Base-by-base conservation (phyloP, 2,888 invertebrate species). In the Sminthurinus aureus region DNA sequence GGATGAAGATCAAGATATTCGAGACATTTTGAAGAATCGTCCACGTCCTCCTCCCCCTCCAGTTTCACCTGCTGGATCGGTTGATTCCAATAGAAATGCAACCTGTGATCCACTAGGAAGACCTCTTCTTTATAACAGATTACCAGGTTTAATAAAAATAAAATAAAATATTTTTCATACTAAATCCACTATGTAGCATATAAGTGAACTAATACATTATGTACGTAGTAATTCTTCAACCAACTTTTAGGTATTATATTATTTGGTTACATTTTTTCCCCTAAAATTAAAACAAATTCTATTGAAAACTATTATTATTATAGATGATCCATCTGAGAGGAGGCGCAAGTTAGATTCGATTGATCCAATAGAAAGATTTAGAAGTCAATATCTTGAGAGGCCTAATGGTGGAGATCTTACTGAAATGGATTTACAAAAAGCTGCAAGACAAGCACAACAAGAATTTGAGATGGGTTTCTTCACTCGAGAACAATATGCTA, bases 91-190 rank as follows among this genome's bases (percentile, higher is more conserved):
- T 79, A 81, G 82, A 6, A 86, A 84, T 50, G 78, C 84, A 2
- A 77, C 83, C 0, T 93, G 93, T 89, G 94, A 94, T 88, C 92
- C 93, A 69, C 90, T 93, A 3, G 93, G 93, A 15, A 91, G 93
- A 74, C 93, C 93, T 0, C 89, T 93, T 71, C 90, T 93, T 73
- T 93, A 93, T 87, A 92, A 91, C 85, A 92, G 93, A 91, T 91
- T 89, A 90, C 92, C 93, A 89, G 90, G 92, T 92, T 76, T 11
- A 20, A 20, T 9, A n/a, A 64, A 64, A 38, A 38, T 38, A 4
- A 38, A 38, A 38, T 38, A 6, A 38, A 4, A 4, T 38, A 38
- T 38, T 38, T 38, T 38, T 4, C 38, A 38, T 4, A 4, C 6
- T 38, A 38, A 38, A 38, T 4, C 6, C 6, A 4, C 38, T 38